Conservation (phyloP, 2,113 vertebrate species). For the Gobius niger region DNA sequence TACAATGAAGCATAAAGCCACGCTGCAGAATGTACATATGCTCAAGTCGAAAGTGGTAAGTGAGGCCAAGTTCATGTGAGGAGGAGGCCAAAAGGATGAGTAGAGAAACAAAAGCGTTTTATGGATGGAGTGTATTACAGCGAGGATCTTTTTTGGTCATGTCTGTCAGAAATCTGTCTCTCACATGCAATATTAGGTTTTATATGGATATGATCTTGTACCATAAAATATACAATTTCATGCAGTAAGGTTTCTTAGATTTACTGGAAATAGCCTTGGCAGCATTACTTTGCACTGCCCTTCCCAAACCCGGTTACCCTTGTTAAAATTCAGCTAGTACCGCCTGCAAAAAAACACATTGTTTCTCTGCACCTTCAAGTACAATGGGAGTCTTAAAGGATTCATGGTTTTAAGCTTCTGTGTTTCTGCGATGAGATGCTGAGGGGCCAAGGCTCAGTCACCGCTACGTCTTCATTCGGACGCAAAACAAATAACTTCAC, state of each 20-base stretch:
- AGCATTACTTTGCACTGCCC: background rate
- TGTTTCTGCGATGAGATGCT: constrained; percentile 19
- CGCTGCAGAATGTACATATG: constrained; percentile 8
- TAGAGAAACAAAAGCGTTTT: background rate
- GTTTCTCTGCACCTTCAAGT: background rate
- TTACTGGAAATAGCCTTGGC: background rate
- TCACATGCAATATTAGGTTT: background rate
- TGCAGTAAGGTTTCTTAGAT: background rate
- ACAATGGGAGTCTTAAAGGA: background rate
- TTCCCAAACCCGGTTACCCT: background rate
- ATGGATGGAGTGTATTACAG: background rate
- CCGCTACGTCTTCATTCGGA: constrained; percentile 38
- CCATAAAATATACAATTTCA: background rate
- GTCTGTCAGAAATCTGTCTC: background rate
- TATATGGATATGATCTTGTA: background rate
- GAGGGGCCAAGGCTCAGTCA: constrained; percentile 13
- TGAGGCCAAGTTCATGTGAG: background rate
- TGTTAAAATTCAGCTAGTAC: background rate
- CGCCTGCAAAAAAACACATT: background rate
- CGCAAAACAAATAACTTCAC: constrained; percentile 35
- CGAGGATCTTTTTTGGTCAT: too few relatives aligned
- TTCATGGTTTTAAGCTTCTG: background rate
- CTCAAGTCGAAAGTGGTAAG: background rate
- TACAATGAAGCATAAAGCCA: constrained; percentile 2
- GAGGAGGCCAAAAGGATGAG: background rate